A percentile compares a stretch with the other conserved stretches of the same genome.
Conservation (phyloP, 2,797 vertebrate species). For the Mycteria americana region DNA sequence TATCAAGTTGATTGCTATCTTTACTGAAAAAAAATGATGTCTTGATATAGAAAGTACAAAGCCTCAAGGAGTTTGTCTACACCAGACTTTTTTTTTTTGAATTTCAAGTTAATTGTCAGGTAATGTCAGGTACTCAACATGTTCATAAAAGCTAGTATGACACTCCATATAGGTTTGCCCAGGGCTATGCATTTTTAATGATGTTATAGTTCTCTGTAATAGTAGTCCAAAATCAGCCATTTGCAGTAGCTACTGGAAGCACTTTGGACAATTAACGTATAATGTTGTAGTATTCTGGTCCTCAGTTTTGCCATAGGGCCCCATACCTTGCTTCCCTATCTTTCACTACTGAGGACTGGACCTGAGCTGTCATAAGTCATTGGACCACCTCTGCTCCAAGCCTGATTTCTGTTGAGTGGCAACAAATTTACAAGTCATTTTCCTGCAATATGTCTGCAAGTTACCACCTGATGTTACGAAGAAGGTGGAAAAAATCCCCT, state of each 20-base stretch:
- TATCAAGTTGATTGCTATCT: background rate
- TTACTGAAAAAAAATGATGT: background rate
- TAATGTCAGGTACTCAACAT: background rate
- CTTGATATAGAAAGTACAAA: background rate
- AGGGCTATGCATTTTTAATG: background rate
- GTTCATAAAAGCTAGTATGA: background rate
- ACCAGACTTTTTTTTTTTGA: background rate
- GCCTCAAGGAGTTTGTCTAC: background rate
- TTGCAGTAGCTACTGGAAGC: background rate
- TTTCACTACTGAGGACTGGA: background rate
- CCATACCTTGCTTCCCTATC: background rate
- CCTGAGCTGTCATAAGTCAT: fast-evolving
- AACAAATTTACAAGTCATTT: background rate
- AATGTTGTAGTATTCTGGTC: background rate
- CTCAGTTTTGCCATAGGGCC: background rate
- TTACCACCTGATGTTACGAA: background rate
- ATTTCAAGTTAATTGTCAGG: background rate
- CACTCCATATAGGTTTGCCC: background rate
- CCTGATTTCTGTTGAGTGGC: background rate
- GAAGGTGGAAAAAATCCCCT: background rate
- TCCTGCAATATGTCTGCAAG: background rate
- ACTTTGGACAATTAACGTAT: background rate
- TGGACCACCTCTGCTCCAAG: background rate
- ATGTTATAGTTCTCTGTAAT: background rate
- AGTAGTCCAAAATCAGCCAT: background rate